Base-by-base conservation (phyloP, 2,113 vertebrate genomes). In the Pseudorasbora parva region DNA sequence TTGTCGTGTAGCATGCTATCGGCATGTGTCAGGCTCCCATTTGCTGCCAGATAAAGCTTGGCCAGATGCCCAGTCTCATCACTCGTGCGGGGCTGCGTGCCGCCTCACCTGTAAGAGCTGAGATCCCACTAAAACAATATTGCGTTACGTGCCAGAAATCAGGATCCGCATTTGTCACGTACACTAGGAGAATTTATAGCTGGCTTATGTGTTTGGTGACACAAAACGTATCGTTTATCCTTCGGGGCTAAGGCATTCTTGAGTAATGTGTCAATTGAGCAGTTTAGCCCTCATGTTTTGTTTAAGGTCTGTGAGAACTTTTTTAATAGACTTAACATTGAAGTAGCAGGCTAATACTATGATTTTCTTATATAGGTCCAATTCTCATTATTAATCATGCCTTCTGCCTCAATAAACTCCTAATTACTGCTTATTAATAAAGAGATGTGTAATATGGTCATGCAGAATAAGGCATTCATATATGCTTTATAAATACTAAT, bases 11-110 rank as follows among this genome's bases (percentile, higher is more conserved):
- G 21, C 49, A 64, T 85, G 88, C 79, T 87, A 87, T 84, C 57
- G 6, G 84, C 56, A 62, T 82, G 83, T 87, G 73, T 41, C 69
- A 30, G n/a, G 56, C 78, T 91, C 51, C 84, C 60, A 87, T 89
- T 88, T 88, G 88, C 89, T 91, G 91, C 90, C 90, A 86, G 87
- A 91, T 84, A 89, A 86, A 86, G 85, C 68, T 90, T 93, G 93
- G 93, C 91, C 0, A 37, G 10, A 3, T 60, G 87, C 92, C 93
- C 41, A 43, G 82, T 86, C 81, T 78, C 84, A 62, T 86, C 88
- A 91, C 90, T 43, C 75, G 59, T 49, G 66, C 23, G 45, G 78
- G 64, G 69, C 74, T 88, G 78, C 80, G 27, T 91, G 91, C 87
- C 82, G 81, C 83, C 87, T 88, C 87, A 90, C 89, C 91, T 91